Base-by-base conservation (phyloP, 2,113 vertebrate genomes). In the Symphodus melops region DNA sequence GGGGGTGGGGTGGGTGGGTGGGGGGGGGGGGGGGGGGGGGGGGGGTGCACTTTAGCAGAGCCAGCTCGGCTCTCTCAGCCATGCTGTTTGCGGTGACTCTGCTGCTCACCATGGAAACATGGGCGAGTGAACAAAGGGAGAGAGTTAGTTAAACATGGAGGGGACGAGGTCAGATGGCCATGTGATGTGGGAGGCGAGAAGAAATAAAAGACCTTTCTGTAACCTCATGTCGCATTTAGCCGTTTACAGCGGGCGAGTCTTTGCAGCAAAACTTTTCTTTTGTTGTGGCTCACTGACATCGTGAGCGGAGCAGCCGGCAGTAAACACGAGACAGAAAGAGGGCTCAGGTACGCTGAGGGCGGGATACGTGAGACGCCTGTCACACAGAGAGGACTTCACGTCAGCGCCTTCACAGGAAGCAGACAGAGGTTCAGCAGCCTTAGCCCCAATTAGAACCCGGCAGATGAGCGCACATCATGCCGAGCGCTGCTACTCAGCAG, bases 81-180 rank as follows among this genome's bases (percentile, higher is more conserved):
- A 48, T 0, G 61, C 75, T 94, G 93, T 95, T 94, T 92, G 88
- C 86, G 87, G 93, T 94, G 89, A 90, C 90, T 94, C 91, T 93
- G 93, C 89, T n/a, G 84, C 87, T 93, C 91, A 91, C 84, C 82
- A 86, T 85, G 77, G 82, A 79, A 84, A 91, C 88, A 36, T 79
- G 60, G 55, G 36, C 61, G 63, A 86, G 73, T 33, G 77, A 91
- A 86, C 78, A 89, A 78, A 95, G 94, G 90, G 86, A 93, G 93
- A 90, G 94, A 92, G 92, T 95, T 95, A 94, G 90, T 93, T 93
- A 88, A 92, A 95, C 93, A 94, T 89, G 89, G 91, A 53, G 93
- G 94, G 95, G 92, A 92, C 66, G 39, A 75, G 94, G 94, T 95
- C 95, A 96, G 93, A 91, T 92, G 93, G 92, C 86, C 93, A 91